A percentile compares a stretch with the other conserved stretches of the same genome.
These are phyloP conservation scores for Tauraco hartlaubi DNA, from an alignment of 2,797 vertebrate species.

Conservation along the genomic window DNA sequence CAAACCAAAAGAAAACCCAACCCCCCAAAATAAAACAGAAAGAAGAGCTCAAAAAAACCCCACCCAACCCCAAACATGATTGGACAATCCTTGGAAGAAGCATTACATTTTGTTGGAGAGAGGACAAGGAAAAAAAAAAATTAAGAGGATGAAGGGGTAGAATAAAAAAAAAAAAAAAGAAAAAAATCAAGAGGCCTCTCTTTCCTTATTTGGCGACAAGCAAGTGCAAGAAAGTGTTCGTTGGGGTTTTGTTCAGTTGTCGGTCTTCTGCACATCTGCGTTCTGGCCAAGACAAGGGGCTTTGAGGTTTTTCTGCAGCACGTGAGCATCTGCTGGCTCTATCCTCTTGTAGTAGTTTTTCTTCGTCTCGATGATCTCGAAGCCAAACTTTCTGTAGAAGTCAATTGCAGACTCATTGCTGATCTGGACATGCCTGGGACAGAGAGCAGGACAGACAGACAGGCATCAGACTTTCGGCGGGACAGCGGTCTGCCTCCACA, in stretches of 20 bases:
- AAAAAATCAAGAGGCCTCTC: constrained; percentile 77
- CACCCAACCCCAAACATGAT: constrained; percentile 68
- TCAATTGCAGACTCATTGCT: constrained; percentile 99
- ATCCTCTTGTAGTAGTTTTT: constrained; percentile 99
- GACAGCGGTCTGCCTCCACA: neutral
- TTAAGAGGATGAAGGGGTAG: constrained; percentile 28
- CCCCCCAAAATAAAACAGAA: neutral
- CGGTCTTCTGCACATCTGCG: constrained; percentile 94
- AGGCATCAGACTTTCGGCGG: neutral
- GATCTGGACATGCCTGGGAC: constrained; percentile 96
- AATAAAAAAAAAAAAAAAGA: neutral
- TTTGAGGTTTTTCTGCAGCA: constrained; percentile 98
- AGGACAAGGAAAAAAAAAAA: constrained; percentile 40
- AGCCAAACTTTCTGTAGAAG: constrained; percentile 98
- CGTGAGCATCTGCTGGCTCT: constrained; percentile 98
- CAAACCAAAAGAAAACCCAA: neutral
- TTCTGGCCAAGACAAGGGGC: constrained; percentile 90
- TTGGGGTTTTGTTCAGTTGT: constrained; percentile 88
- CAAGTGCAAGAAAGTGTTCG: constrained; percentile 87
- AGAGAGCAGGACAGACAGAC: neutral
- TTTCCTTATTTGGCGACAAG: constrained; percentile 89
- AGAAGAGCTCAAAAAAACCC: constrained; percentile 20
- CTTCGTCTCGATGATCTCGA: constrained; percentile 99
- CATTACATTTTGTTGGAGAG: constrained; percentile 76
- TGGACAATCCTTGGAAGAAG: constrained; percentile 78